Conservation (phyloP, 2,888 invertebrate species). For the Harpagoxenus sublaevis region DNA sequence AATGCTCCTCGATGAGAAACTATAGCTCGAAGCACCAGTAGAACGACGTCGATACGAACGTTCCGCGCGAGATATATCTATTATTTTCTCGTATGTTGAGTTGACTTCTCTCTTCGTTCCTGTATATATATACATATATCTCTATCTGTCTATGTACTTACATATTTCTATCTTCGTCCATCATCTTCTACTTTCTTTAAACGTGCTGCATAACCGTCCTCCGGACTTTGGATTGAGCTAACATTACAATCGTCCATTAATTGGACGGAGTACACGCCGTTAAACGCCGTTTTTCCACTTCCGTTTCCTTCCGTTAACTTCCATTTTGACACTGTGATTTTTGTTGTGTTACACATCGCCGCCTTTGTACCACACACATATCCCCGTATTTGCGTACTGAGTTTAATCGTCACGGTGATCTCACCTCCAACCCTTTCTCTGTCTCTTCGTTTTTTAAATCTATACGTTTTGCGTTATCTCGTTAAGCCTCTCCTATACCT, state of each 20-base stretch:
- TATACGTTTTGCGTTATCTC: slow-evolving; percentile 11
- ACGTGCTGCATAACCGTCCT: slow-evolving; percentile 72
- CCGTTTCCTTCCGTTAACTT: slow-evolving; percentile 13
- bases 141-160: slow-evolving; percentile 49
- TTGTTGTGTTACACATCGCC: slow-evolving; percentile 26
- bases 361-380: neutral
- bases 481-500: neutral
- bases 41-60: slow-evolving; percentile 72
- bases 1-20: neutral
- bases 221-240: slow-evolving; percentile 67
- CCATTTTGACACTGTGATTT: slow-evolving; percentile 30
- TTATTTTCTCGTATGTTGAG: slow-evolving; percentile 64
- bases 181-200: slow-evolving; percentile 58
- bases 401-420: slow-evolving; percentile 1
- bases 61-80: slow-evolving; percentile 64
- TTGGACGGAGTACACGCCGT: slow-evolving; percentile 51
- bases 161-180: slow-evolving; percentile 56
- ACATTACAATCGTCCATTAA: slow-evolving; percentile 73
- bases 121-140: slow-evolving; percentile 48
- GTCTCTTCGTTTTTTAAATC: slow-evolving; percentile 23
- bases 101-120: slow-evolving; percentile 55
- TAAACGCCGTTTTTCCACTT: slow-evolving; percentile 26
- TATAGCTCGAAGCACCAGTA: slow-evolving; percentile 52
- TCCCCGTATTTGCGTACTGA: slow-evolving; percentile 6
- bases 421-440: neutral